Percentiles rank a stretch among this genome's conserved stretches.
These are phyloP conservation scores for Xerus rutilus DNA, from an alignment of 2,797 vertebrate genomes.

Conservation along the genomic window DNA sequence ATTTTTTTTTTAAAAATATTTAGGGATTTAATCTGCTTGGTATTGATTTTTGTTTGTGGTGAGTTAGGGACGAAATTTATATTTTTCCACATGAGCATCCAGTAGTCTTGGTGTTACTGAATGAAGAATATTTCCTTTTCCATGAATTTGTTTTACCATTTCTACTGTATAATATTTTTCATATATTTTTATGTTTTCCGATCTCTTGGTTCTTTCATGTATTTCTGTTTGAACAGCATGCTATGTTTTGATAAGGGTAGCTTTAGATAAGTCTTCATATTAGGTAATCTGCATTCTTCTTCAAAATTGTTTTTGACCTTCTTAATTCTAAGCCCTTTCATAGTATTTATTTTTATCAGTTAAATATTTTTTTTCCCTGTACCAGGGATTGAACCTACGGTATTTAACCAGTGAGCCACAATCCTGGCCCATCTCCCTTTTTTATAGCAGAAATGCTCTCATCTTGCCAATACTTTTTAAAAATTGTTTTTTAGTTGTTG, in stretches of 20 bases:
- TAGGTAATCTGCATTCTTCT: neutral
- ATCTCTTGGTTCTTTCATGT: neutral
- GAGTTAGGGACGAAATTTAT: neutral
- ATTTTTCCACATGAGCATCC: neutral
- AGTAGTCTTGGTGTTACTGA: neutral
- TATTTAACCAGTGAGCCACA: no score
- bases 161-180: conserved; percentile 11
- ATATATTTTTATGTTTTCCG: neutral
- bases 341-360: neutral
- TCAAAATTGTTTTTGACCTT: neutral
- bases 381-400: no score
- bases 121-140: neutral
- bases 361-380: no score
- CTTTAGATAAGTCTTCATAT: conserved; percentile 7
- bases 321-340: conserved; percentile 15
- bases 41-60: conserved; percentile 36
- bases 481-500: no score
- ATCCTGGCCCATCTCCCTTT: no score
- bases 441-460: no score
- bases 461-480: no score
- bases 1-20: neutral
- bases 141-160: neutral
- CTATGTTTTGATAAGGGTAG: neutral
- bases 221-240: neutral
- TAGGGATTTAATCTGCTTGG: neutral